Base-by-base conservation (phyloP, 1,140 invertebrate species). In the Drosophila tropicalis region DNA sequence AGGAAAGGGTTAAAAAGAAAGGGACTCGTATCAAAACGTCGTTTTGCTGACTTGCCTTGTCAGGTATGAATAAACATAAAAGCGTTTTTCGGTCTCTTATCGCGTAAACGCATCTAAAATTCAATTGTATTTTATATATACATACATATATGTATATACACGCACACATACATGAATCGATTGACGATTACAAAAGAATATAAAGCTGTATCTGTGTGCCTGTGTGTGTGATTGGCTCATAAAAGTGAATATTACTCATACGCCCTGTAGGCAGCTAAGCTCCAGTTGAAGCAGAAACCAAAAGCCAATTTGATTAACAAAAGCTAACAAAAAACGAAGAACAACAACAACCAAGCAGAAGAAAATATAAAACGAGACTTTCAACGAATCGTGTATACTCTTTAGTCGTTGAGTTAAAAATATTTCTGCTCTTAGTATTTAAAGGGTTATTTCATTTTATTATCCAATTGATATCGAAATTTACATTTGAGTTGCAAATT, bases 11-110 rank as follows among this genome's bases (percentile, higher is more conserved):
- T 36, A 13, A 22, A 15, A 5, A n/a, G n/a, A 44, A 13, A 57
- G 22, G 61, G 41, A 51, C 9, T 51, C 17, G 44, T 10, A 51
- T 22, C 17, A 10, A 22, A 51, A 51, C 9, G 17, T 51, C 44
- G 44, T 51, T 51, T 56, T 56, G 70, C 65, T 36, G 34, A 41
- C 47, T 66, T 58, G 44, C 44, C 44, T 51, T 62, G 39, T 25
- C 67, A 63, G 79, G 85, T 87, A 86, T 85, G 82, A 78, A 85
- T 85, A 85, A 85, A 78, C 83, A 86, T 87, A 82, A 86, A 87
- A 79, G 76, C 72, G 62, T 71, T 86, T 80, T 66, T 55, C 22
- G 56, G 34, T 69, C 70, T 70, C 80, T 86, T 87, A 86, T 86
- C 82, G 76, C 76, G 69, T 69, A 65, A 76, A 76, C 73, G 83